Conservation (phyloP, 2,888 invertebrate species). For the Malthinus flaveolus region DNA sequence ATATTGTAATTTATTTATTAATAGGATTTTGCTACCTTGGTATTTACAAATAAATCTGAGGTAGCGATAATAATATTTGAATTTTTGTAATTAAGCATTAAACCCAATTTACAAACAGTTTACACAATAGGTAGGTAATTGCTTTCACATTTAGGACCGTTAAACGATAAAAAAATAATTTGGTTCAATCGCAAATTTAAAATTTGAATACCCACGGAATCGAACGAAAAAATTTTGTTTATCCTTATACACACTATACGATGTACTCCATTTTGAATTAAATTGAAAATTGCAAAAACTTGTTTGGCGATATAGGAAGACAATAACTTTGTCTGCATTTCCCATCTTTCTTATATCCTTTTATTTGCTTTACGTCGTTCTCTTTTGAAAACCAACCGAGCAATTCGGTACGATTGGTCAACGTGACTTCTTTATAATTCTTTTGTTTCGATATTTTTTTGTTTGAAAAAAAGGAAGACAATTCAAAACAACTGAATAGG, state of each 20-base stretch:
- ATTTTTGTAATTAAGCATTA: slow-evolving; percentile 16
- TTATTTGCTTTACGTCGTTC: slow-evolving; percentile 21
- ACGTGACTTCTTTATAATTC: slow-evolving; percentile 16
- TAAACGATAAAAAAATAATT: not conserved
- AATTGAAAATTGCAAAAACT: slow-evolving; percentile 38
- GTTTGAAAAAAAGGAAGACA: slow-evolving; percentile 26
- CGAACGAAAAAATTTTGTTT: no score
- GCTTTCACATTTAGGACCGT: no score
- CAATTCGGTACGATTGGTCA: slow-evolving; percentile 22
- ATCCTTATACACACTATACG: slow-evolving; percentile 10
- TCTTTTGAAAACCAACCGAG: slow-evolving; percentile 17
- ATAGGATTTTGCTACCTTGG: slow-evolving; percentile 56
- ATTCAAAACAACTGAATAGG: slow-evolving; percentile 26
- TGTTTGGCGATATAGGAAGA: slow-evolving; percentile 41
- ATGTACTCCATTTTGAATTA: slow-evolving; percentile 39
- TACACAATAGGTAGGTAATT: slow-evolving; percentile 2
- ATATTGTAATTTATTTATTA: slow-evolving; percentile 46
- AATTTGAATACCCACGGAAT: not conserved
- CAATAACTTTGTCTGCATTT: slow-evolving; percentile 34
- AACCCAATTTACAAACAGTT: slow-evolving; percentile 20
- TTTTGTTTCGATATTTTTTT: slow-evolving; percentile 23
- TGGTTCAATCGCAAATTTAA: not conserved
- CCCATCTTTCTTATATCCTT: slow-evolving; percentile 23
- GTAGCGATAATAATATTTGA: slow-evolving; percentile 47
- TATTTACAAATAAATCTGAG: slow-evolving; percentile 48